phyloP scores from a whole-genome alignment of 2,888 invertebrate species.

The Watsonalla cultraria region DNA sequence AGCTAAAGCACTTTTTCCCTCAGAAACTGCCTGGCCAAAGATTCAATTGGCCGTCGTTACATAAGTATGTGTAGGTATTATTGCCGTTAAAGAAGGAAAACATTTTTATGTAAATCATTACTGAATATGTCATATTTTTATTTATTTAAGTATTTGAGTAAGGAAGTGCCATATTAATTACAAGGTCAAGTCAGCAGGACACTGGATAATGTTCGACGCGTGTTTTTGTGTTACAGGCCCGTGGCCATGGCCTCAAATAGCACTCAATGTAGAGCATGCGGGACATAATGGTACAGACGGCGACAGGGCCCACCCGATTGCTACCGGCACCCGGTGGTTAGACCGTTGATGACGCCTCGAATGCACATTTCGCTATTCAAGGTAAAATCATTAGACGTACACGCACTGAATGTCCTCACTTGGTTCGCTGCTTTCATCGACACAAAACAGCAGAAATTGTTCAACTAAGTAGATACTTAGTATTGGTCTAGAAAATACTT shows the following conservation, averaged over 20 bases:
- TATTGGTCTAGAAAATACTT: too few relatives aligned
- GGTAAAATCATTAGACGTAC: conserved; percentile 28
- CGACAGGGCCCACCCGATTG: conserved; percentile 24
- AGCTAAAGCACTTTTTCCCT: too few relatives aligned
- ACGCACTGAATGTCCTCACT: conserved; percentile 36
- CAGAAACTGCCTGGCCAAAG: too few relatives aligned
- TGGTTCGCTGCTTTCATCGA: conserved; percentile 30
- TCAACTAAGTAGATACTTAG: too few relatives aligned
- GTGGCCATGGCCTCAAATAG: conserved; percentile 36
- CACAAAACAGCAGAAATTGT: conserved; percentile 13
- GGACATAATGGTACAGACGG: conserved; percentile 50
- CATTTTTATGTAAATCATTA: too few relatives aligned
- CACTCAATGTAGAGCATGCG: conserved; percentile 57
- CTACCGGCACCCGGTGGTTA: conserved; percentile 29
- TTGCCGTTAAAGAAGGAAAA: too few relatives aligned
- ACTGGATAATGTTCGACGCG: too few relatives aligned
- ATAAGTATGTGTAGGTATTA: too few relatives aligned
- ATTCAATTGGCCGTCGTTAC: too few relatives aligned
- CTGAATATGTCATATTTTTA: too few relatives aligned
- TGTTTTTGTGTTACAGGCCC: background rate
- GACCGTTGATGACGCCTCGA: conserved; percentile 30
- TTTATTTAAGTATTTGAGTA: too few relatives aligned
- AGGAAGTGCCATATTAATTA: background rate
- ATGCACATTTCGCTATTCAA: conserved; percentile 36
- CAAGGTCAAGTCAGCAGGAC: background rate